Percentiles rank a stretch among this genome's conserved stretches.
phyloP scores from a whole-genome alignment of 2,797 vertebrate genomes.

The Pseudochirops corinnae region DNA sequence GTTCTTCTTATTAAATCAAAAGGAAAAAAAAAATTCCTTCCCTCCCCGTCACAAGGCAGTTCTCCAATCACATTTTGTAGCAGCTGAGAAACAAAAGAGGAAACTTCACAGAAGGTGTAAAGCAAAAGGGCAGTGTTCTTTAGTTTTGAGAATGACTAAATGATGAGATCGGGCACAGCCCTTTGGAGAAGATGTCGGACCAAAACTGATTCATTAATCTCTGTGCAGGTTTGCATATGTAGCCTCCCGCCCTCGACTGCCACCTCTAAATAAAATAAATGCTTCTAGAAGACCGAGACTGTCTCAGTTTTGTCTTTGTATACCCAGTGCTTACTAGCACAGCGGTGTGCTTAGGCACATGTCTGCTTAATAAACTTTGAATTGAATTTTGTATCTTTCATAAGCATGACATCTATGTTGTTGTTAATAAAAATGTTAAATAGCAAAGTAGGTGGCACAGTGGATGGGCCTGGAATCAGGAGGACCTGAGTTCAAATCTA shows the following conservation, averaged over 20 bases:
- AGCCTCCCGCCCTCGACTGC: too few species aligned
- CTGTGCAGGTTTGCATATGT: background rate
- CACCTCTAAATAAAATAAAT: too few species aligned
- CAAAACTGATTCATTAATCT: background rate
- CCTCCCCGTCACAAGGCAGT: background rate
- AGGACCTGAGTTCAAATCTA: background rate
- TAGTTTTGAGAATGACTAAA: background rate
- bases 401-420: background rate
- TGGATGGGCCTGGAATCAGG: background rate
- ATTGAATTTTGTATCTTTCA: background rate
- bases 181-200: background rate
- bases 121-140: background rate
- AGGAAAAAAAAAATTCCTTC: background rate
- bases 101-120: background rate
- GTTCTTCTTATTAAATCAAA: background rate
- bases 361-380: background rate
- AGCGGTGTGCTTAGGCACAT: background rate
- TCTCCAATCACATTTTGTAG: background rate
- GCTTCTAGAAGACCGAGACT: background rate
- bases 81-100: background rate
- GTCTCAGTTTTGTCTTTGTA: background rate
- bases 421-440: background rate
- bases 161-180: background rate
- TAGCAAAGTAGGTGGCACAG: background rate
- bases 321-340: background rate